Evolutionary conservation across 2,888 invertebrate species (phyloP), one percentile per base, ranked within the genome.

Genomic region (Acanthoscelides obtectus): DNA sequence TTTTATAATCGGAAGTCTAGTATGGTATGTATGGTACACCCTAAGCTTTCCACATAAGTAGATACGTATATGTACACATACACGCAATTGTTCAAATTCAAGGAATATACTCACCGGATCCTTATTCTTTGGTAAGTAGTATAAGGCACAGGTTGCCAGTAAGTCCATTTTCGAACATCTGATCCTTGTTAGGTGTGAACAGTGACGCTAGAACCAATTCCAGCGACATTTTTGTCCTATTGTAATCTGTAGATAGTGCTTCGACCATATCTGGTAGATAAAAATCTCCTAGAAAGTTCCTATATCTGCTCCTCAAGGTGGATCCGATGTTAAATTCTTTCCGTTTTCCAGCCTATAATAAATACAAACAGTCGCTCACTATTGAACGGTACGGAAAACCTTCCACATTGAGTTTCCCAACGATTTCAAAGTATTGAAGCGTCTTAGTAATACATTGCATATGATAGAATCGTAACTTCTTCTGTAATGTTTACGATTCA

Each of bases 61-160:
- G n/a, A n/a, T n/a, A n/a, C n/a, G n/a, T n/a, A n/a, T n/a, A n/a
- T n/a, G n/a, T n/a, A n/a, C n/a, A n/a, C n/a, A n/a, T n/a, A n/a
- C n/a, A n/a, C n/a, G n/a, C 1, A 45, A 45, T 12, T 12, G 45
- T 45, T 45, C 17, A 45, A 17, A 45, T 45, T 45, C 67, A 72
- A 71, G 67, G 22, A 12, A 22, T 65, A 69, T 67, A 17, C 21
- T 71, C 74, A 80, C 80, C 21, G 68, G 74, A 72, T 80, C 80
- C 4, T 73, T 19, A n/a, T 71, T 19, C 12, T 22, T 22, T 0
- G 90, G 88, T 78, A 89, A 86, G 21, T 91, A 91, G 80, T 90
- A 20, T 93, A 88, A n/a, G 93, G 92, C 72, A 93, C 90, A n/a
- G 94, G 94, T 78, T 92, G 92, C 94, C 94, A 94, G 74, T 87